A percentile compares a stretch with the other conserved stretches of the same genome.
These are phyloP conservation scores for Dermochelys coriacea DNA, from an alignment of 2,797 vertebrate species.

Conservation along the genomic window DNA sequence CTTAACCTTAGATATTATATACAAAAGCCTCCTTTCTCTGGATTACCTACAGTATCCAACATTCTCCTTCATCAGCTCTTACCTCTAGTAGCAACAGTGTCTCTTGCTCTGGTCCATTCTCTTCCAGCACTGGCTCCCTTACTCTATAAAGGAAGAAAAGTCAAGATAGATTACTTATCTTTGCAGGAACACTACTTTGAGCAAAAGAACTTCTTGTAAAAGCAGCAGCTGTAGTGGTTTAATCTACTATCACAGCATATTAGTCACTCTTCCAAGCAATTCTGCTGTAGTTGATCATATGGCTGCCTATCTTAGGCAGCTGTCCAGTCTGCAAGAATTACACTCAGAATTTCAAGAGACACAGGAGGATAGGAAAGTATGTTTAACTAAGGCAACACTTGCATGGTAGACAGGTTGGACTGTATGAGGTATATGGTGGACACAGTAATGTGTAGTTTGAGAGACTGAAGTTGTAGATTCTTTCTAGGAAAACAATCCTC, in stretches of 20 bases:
- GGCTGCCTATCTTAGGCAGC: rapidly evolving
- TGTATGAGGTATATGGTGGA: rapidly evolving
- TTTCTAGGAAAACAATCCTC: not conserved
- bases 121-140: conserved; percentile 90
- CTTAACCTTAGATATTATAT: too few relatives aligned
- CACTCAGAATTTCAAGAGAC: rapidly evolving
- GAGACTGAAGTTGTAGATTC: not conserved
- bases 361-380: not conserved
- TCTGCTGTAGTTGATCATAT: rapidly evolving
- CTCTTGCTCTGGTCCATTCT: conserved; percentile 98
- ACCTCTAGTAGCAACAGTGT: conserved; percentile 95
- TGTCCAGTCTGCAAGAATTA: rapidly evolving
- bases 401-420: not conserved
- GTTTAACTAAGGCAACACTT: not conserved
- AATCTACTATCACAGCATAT: rapidly evolving
- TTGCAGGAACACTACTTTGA: not conserved
- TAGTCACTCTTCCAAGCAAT: not conserved
- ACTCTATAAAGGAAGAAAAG: conserved; percentile 75
- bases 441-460: not conserved
- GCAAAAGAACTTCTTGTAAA: not conserved
- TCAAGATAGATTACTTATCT: not conserved
- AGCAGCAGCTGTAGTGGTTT: not conserved
- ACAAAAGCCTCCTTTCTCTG: not conserved
- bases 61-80: conserved; percentile 44
- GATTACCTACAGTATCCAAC: not conserved